phyloP scores from a whole-genome alignment of 2,113 vertebrate genomes.

The Sylvilagus bachmani region DNA sequence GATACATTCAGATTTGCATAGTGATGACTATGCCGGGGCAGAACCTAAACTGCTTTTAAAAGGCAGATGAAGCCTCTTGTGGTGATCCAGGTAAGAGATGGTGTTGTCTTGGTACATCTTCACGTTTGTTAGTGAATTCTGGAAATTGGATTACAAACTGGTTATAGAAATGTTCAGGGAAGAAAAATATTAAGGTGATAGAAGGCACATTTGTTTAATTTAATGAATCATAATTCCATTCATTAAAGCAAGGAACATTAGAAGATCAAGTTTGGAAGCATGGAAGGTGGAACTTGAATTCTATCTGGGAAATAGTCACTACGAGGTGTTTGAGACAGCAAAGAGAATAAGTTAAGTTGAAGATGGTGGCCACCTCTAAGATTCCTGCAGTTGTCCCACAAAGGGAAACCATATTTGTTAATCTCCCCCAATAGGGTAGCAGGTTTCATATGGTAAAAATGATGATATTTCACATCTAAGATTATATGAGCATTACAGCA shows the following conservation, averaged over 20 bases:
- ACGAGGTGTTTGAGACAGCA: no score
- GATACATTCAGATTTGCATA: no score
- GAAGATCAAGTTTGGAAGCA: neutral
- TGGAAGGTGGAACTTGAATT: neutral
- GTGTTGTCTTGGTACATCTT: neutral
- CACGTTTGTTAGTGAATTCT: neutral
- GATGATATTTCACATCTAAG: neutral
- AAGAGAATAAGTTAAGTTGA: neutral
- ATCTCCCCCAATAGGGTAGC: neutral
- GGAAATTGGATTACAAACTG: neutral
- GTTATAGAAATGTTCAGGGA: no score
- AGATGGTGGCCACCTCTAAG: neutral
- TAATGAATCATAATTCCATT: neutral
- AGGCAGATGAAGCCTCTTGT: neutral
- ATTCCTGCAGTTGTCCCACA: neutral
- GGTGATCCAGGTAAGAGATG: neutral
- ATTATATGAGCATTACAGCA: neutral
- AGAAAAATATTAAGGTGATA: neutral
- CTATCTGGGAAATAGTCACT: neutral
- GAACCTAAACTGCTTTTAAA: neutral
- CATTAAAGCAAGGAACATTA: no score
- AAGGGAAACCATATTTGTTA: neutral
- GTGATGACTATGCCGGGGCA: neutral
- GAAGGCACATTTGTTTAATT: neutral
- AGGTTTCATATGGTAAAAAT: neutral